Base-by-base conservation (phyloP, 2,113 vertebrate species). In the Strigops habroptila region DNA sequence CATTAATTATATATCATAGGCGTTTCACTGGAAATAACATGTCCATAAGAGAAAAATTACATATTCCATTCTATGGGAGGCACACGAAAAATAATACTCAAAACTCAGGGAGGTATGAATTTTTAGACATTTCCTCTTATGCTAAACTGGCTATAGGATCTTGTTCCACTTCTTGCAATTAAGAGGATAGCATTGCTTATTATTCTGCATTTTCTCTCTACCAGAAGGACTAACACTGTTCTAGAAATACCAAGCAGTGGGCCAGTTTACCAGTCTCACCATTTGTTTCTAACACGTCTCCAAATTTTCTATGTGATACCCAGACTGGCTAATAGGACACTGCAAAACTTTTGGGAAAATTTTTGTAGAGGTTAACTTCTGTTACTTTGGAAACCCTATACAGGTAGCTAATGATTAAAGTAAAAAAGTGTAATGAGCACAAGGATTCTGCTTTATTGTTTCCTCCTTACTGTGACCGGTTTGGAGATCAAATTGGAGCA, bases 21-120 rank as follows among this genome's bases (percentile, higher is more conserved):
- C 97, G 97, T 97, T 97, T 97, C 97, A 97, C 97, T 97, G 97
- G 97, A 97, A 97, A 97, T 97, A 97, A 97, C 97, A 97, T 97
- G 97, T 95, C 97, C 97, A 97, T 97, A 97, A 97, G 97, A 97
- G 97, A 97, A 97, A 97, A 97, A 97, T 97, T 97, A 97, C 97
- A 97, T 97, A 97, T 97, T 97, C 97, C 97, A 97, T 97, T 97
- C 96, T 97, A 97, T 97, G 96, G 97, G 97, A 97, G 97, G 96
- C 96, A 97, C 96, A 97, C 97, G 97, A 97, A 97, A 97, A 97
- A 97, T 97, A 97, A 97, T 97, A 97, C 97, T 97, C 97, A 97
- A 97, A 97, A 97, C 97, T 97, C 97, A 97, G 97, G 97, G 97
- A 97, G 97, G 97, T 97, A 97, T 97, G 97, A 97, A 97, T 97